These are phyloP conservation scores for Larimichthys crocea DNA, from an alignment of 2,113 vertebrate genomes.

Conservation along the genomic window DNA sequence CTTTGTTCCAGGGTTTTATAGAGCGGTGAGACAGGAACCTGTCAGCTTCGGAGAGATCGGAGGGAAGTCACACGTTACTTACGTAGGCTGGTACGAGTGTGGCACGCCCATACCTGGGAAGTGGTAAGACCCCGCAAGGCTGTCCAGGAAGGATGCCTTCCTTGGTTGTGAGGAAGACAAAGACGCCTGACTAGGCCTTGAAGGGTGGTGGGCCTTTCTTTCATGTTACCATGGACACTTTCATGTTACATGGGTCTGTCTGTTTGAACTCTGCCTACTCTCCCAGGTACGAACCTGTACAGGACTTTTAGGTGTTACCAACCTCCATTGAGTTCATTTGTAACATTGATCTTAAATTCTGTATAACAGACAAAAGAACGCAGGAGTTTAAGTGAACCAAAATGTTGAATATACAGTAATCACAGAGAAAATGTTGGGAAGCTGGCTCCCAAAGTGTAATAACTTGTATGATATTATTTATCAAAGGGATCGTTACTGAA, in stretches of 20 bases:
- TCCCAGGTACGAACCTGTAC: slow-evolving; percentile 72
- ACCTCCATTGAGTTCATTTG: slow-evolving; percentile 80
- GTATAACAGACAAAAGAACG: slow-evolving; percentile 74
- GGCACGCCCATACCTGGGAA: slow-evolving; percentile 96
- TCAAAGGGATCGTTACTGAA: slow-evolving; percentile 82
- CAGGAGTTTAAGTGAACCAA: slow-evolving; percentile 61
- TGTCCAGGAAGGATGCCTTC: slow-evolving; percentile 34
- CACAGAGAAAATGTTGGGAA: slow-evolving; percentile 88
- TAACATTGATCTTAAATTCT: slow-evolving; percentile 81
- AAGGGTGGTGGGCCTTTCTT: slow-evolving; percentile 41
- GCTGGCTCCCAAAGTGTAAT: slow-evolving; percentile 98
- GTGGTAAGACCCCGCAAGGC: slow-evolving; percentile 86
- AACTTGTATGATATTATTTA: slow-evolving; percentile 98
- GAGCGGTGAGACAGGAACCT: slow-evolving; percentile 94
- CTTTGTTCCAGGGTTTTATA: slow-evolving; percentile 88
- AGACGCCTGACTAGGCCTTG: slow-evolving; percentile 24
- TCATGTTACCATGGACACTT: slow-evolving; percentile 60
- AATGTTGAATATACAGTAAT: slow-evolving; percentile 65
- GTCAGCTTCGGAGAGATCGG: slow-evolving; percentile 95
- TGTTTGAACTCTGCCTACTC: slow-evolving; percentile 41
- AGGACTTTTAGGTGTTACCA: slow-evolving; percentile 74
- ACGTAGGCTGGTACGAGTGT: slow-evolving; percentile 97
- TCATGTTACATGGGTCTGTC: slow-evolving; percentile 12
- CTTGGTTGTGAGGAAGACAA: slow-evolving; percentile 31
- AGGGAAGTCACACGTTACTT: slow-evolving; percentile 90